Percentiles rank a stretch among this genome's conserved stretches.
phyloP scores from a whole-genome alignment of 2,113 vertebrate species.

The Montifringilla adamsi region DNA sequence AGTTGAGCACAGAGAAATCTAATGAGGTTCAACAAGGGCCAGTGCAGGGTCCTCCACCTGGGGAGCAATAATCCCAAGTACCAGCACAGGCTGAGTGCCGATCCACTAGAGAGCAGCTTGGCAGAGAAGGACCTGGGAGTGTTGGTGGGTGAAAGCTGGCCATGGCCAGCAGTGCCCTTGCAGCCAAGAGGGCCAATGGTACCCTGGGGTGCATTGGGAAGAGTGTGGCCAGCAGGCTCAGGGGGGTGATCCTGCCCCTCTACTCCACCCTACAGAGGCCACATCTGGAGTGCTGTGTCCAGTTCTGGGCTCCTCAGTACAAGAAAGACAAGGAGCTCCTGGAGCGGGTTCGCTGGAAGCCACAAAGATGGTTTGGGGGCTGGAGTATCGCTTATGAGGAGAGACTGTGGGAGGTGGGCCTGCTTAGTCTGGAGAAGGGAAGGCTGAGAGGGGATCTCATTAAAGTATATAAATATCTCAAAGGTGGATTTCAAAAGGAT shows the following conservation, averaged over 20 bases:
- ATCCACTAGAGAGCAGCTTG: not conserved
- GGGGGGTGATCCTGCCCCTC: not conserved
- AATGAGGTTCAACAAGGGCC: not conserved
- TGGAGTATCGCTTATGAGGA: not conserved
- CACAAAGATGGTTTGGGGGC: not conserved
- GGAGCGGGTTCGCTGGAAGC: not conserved
- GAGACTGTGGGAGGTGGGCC: not conserved
- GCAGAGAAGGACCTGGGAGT: not conserved
- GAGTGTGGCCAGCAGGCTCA: not conserved
- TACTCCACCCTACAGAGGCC: too few species aligned
- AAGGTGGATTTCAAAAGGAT: not conserved
- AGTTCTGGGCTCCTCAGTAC: not conserved
- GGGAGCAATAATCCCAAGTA: not conserved
- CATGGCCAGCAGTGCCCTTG: rapidly evolving
- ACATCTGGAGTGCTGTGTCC: not conserved
- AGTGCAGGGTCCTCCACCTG: not conserved
- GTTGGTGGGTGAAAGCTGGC: not conserved
- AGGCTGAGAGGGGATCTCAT: not conserved
- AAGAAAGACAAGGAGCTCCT: not conserved
- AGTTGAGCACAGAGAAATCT: not conserved
- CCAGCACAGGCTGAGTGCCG: not conserved
- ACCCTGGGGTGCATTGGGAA: not conserved
- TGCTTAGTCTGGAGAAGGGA: not conserved
- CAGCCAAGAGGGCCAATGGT: not conserved
- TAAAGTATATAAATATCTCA: not conserved